phyloP scores from a whole-genome alignment of 2,888 invertebrate species.

The Hylaea fasciaria region DNA sequence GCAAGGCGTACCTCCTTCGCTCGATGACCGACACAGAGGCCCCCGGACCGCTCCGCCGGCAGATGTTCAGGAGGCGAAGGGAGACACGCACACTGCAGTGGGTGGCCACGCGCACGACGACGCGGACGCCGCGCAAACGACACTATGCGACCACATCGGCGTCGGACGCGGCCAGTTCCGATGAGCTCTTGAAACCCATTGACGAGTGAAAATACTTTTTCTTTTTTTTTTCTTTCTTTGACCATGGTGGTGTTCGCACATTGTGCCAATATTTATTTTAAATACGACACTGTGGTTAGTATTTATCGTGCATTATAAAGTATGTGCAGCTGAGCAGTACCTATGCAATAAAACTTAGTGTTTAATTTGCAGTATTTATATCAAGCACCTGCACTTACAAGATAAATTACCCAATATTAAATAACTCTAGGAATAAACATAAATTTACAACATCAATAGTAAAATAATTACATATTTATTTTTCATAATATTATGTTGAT shows the following conservation, averaged over 20 bases:
- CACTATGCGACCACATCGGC: conserved; percentile 56
- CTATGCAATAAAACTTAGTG: conserved; percentile 15
- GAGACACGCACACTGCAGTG: conserved; percentile 69
- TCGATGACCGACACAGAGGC: conserved; percentile 63
- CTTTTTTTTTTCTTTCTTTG: not conserved
- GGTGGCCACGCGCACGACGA: conserved; percentile 60
- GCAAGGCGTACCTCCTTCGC: conserved; percentile 72
- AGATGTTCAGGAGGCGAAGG: conserved; percentile 57
- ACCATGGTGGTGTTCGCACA: too few species aligned
- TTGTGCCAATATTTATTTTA: too few species aligned
- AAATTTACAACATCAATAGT: not conserved
- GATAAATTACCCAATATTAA: too few species aligned
- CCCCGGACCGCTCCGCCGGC: conserved; percentile 47
- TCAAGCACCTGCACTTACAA: conserved; percentile 47
- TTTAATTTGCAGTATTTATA: conserved; percentile 23
- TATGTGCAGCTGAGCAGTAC: too few species aligned
- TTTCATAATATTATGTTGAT: too few species aligned
- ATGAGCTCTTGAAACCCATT: conserved; percentile 74
- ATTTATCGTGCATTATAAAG: too few species aligned
- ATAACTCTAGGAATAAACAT: conserved; percentile 57
- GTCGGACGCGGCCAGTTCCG: conserved; percentile 69
- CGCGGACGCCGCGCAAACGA: conserved; percentile 49
- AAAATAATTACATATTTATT: too few species aligned
- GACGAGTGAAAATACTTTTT: conserved; percentile 58
- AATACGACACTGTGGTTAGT: too few species aligned